Conservation (phyloP, 1,140 invertebrate species). For the Coboldia fuscipes region DNA sequence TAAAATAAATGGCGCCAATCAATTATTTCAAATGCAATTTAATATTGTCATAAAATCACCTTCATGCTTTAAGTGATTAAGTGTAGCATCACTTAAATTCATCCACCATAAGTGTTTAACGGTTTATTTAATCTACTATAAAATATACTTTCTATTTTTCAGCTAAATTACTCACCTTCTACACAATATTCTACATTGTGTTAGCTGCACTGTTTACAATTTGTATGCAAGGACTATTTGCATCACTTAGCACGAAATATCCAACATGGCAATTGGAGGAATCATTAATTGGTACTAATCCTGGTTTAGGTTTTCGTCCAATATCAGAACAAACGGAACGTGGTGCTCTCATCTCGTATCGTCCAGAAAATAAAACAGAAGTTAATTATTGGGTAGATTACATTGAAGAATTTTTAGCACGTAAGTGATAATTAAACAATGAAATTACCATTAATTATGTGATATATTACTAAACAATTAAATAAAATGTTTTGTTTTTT, state of each 20-base stretch:
- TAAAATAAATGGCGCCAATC: too few species aligned
- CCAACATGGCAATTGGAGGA: slow-evolving; percentile 50
- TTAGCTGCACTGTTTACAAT: slow-evolving; percentile 59
- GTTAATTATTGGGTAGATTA: slow-evolving; percentile 40
- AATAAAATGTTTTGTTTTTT: too few species aligned
- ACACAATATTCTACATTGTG: slow-evolving; percentile 60
- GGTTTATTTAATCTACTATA: too few species aligned
- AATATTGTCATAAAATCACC: too few species aligned
- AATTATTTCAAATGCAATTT: too few species aligned
- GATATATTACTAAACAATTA: too few species aligned
- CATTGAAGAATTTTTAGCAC: slow-evolving; percentile 43
- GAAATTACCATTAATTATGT: too few species aligned
- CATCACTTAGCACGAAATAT: slow-evolving; percentile 39
- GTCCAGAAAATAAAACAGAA: slow-evolving; percentile 36
- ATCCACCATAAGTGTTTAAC: too few species aligned
- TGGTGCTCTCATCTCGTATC: slow-evolving; percentile 67
- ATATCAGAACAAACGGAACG: slow-evolving; percentile 48
- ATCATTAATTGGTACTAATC: slow-evolving; percentile 72
- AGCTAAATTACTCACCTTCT: slow-evolving; percentile 63
- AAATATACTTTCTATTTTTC: slow-evolving; percentile 23
- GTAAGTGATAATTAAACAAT: slow-evolving; percentile 32
- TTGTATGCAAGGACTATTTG: slow-evolving; percentile 60
- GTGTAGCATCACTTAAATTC: too few species aligned
- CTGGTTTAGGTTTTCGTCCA: slow-evolving; percentile 76
- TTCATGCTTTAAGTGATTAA: too few species aligned